Conservation (phyloP, 2,113 vertebrate species). For the Circaetus cinerascens region DNA sequence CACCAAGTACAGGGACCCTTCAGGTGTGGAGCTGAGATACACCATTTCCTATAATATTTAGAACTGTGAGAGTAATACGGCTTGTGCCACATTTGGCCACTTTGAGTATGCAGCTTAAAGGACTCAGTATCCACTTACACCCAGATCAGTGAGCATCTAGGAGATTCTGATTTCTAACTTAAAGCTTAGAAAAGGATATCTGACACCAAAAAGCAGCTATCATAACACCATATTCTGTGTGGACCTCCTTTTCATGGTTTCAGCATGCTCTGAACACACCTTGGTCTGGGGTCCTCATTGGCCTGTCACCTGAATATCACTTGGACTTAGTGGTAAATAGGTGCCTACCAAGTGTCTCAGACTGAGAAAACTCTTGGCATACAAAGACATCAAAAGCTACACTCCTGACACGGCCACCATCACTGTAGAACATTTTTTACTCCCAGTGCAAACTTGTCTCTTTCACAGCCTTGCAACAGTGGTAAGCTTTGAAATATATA, state of each 20-base stretch:
- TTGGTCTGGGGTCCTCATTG: not conserved
- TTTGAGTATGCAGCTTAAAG: not conserved
- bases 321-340: not conserved
- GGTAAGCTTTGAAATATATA: not conserved
- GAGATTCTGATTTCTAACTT: not conserved
- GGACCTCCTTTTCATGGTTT: not conserved
- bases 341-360: not conserved
- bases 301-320: not conserved
- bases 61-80: not conserved
- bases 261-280: not conserved
- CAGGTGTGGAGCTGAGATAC: not conserved
- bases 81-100: not conserved
- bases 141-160: not conserved
- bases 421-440: not conserved
- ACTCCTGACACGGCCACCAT: not conserved
- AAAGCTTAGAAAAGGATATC: not conserved
- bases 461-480: not conserved
- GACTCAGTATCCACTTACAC: not conserved
- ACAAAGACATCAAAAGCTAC: not conserved
- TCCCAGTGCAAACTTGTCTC: not conserved
- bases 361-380: not conserved
- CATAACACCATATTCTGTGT: not conserved
- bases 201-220: not conserved
- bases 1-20: not conserved
- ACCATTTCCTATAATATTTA: not conserved